A percentile compares a stretch with the other conserved stretches of the same genome.
Conservation (phyloP, 2,113 vertebrate genomes). For the Leptocoma aspasia region DNA sequence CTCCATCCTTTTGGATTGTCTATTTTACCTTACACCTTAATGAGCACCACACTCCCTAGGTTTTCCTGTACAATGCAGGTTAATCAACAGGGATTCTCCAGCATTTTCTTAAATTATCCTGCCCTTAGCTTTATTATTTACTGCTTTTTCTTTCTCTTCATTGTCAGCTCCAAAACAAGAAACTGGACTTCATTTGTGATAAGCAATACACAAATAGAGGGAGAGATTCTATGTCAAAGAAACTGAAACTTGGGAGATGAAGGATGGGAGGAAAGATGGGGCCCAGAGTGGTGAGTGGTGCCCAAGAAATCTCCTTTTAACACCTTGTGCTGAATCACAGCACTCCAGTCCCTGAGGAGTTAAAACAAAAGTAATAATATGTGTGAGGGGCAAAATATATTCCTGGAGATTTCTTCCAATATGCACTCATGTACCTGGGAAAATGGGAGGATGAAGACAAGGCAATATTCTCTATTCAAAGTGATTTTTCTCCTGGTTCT, state of each 20-base stretch:
- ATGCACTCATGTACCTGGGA: neutral
- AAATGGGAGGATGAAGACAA: neutral
- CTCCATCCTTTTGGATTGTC: neutral
- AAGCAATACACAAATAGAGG: neutral
- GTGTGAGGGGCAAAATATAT: neutral
- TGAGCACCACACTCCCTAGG: neutral
- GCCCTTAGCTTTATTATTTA: neutral
- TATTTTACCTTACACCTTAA: neutral
- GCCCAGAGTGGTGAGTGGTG: too few relatives aligned
- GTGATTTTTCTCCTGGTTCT: neutral
- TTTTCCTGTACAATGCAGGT: neutral
- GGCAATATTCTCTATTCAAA: neutral
- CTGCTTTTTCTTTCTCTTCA: neutral
- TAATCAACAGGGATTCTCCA: neutral
- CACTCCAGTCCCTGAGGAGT: neutral
- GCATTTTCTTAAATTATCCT: neutral
- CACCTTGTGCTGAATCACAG: neutral
- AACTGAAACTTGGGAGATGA: neutral
- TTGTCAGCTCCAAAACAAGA: neutral
- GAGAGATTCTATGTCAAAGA: neutral
- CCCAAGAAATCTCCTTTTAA: neutral
- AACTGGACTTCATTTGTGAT: neutral
- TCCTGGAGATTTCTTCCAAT: neutral
- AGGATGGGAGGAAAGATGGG: neutral
- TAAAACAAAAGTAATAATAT: neutral